phyloP scores from a whole-genome alignment of 2,113 vertebrate species.

The Daphoenositta chrysoptera region DNA sequence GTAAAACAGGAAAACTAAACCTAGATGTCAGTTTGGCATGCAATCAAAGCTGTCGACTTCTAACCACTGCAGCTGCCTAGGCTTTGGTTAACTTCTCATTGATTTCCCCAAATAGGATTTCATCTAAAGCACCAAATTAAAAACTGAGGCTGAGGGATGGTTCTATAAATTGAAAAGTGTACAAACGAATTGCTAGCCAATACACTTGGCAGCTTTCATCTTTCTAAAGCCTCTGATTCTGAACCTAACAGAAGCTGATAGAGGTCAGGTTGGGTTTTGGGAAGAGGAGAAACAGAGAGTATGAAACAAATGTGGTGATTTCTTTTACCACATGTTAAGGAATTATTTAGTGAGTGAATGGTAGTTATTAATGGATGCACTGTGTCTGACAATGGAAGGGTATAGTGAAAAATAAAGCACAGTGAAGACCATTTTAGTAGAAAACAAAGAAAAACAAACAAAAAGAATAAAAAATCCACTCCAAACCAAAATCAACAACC shows the following conservation, averaged over 20 bases:
- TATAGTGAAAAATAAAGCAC: background rate
- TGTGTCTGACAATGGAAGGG: background rate
- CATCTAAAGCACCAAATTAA: slow-evolving; percentile 60
- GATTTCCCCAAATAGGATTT: slow-evolving; percentile 63
- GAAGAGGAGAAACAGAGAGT: background rate
- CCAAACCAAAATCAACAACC: background rate
- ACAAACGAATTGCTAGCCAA: slow-evolving; percentile 48
- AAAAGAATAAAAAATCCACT: background rate
- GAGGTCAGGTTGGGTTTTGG: background rate
- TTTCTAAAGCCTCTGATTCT: background rate
- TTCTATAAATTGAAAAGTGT: slow-evolving; percentile 59
- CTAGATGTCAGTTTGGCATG: slow-evolving; percentile 13
- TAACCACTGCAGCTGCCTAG: slow-evolving; percentile 36
- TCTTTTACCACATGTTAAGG: background rate
- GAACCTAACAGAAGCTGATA: background rate
- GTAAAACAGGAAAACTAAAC: slow-evolving; percentile 20
- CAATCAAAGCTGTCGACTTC: slow-evolving; percentile 32
- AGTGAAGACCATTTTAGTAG: background rate
- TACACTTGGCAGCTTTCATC: slow-evolving; percentile 33
- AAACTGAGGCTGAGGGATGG: slow-evolving; percentile 18
- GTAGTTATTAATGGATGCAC: background rate
- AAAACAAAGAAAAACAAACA: background rate
- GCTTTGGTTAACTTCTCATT: slow-evolving; percentile 60
- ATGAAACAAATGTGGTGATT: background rate
- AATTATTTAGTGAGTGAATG: background rate